phyloP scores from a whole-genome alignment of 1,140 invertebrate genomes.

The Drosophila sp. region DNA sequence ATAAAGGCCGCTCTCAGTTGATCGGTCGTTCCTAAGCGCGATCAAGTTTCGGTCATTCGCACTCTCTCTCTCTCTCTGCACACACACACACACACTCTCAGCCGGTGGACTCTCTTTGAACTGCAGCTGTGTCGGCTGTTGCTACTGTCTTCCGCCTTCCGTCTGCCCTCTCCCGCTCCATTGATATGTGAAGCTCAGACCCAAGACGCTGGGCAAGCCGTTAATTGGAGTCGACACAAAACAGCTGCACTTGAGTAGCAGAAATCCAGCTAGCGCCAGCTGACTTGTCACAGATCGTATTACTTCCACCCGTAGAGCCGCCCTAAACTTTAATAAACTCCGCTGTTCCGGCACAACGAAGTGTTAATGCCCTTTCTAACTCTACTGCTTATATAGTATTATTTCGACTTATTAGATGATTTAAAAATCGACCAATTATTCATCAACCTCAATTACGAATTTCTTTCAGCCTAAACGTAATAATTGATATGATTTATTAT shows the following conservation, averaged over 20 bases:
- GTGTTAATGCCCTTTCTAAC: conserved; percentile 17
- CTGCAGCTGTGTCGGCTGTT: conserved; percentile 28
- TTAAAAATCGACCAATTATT: background rate
- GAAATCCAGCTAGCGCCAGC: conserved; percentile 67
- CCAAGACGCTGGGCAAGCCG: conserved; percentile 50
- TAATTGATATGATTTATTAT: too few relatives aligned
- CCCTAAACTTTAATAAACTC: conserved; percentile 12
- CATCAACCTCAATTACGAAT: background rate
- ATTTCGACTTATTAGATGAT: too few relatives aligned
- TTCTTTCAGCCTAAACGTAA: too few relatives aligned
- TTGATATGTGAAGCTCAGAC: conserved; percentile 53
- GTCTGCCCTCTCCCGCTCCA: conserved; percentile 10
- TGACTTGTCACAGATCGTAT: conserved; percentile 70
- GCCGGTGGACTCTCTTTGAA: background rate
- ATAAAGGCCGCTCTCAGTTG: conserved; percentile 22
- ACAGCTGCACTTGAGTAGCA: conserved; percentile 61
- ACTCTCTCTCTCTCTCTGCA: conserved; percentile 5
- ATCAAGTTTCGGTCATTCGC: conserved; percentile 61
- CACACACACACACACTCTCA: conserved; percentile 18
- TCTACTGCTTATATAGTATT: too few relatives aligned
- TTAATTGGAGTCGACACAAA: conserved; percentile 73
- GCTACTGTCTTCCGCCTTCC: conserved; percentile 11
- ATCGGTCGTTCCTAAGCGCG: conserved; percentile 46
- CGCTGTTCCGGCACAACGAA: background rate
- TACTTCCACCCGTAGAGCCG: conserved; percentile 32